Evolutionary conservation across 2,888 invertebrate genomes (phyloP), one percentile per base, ranked within the genome.

Genomic region (Meganola albula): DNA sequence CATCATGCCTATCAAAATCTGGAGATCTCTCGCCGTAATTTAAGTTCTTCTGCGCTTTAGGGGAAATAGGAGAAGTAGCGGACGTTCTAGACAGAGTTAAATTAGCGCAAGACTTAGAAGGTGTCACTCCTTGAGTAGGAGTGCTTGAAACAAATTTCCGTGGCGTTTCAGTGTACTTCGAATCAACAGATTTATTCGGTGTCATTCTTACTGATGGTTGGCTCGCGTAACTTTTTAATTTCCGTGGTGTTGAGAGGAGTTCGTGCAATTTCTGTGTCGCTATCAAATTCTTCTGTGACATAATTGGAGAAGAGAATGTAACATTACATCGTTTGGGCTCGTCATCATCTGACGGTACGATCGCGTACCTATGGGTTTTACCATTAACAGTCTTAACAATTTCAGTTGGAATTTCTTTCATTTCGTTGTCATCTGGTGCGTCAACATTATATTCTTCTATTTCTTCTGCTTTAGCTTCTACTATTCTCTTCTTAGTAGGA

Each of bases 261-360:
- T 93, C 93, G 64, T 93, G 93, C 0, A 94, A 72, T 54, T 92
- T 93, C 56, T 92, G 92, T 0, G 93, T 93, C 0, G 93, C 93
- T 11, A 88, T 88, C 0, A 91, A 74, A 64, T 91, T 91, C 53
- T 88, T 89, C 28, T 88, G 70, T 1, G 89, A 86, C 68, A 88
- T 88, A 12, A 72, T 69, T 0, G 77, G 76, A 0, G 63, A 78
- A 24, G 74, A 75, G 51, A 71, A 88, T 0, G 73, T 88, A 0
- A 72, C 76, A 3, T 71, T 62, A 47, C 73, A 24, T 71, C 75
- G 61, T 60, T 77, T 58, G 36, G 68, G 69, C n/a, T 84, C 84
- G 7, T 88, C 87, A 1, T 88, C 74, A 11, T 89, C 89, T 0
- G 87, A 80, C 0, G 90, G 88, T 3, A 90, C 87, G 26, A 90